Conservation (phyloP, 2,797 vertebrate species). For the Xerus rutilus region DNA sequence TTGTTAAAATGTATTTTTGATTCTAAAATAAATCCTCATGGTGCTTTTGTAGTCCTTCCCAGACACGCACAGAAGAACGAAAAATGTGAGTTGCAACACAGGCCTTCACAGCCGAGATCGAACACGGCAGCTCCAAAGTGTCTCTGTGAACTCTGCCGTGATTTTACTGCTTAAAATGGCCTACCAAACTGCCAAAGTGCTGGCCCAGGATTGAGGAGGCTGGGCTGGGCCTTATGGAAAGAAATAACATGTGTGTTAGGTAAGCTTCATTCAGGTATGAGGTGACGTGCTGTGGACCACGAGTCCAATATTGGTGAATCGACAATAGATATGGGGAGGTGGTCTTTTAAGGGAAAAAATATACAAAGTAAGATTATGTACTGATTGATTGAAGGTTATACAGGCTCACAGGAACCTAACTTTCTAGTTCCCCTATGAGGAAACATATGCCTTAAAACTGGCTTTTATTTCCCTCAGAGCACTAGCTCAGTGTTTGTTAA, state of each 20-base stretch:
- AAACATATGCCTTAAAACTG: background rate
- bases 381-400: background rate
- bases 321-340: background rate
- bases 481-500: background rate
- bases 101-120: background rate
- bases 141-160: background rate
- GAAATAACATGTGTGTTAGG: background rate
- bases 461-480: background rate
- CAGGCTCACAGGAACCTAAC: background rate
- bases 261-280: background rate
- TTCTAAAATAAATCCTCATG: background rate
- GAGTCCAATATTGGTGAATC: background rate
- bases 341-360: background rate
- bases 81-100: background rate
- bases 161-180: background rate
- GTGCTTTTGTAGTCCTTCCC: background rate
- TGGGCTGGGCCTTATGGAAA: background rate
- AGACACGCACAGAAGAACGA: background rate
- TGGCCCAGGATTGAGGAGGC: background rate
- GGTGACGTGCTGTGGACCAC: background rate
- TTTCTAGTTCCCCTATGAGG: background rate
- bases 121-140: background rate
- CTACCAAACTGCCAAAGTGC: background rate
- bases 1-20: background rate
- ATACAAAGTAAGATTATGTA: background rate